These are phyloP conservation scores for Phoebastria nigripes DNA, from an alignment of 2,797 vertebrate species.

Conservation along the genomic window DNA sequence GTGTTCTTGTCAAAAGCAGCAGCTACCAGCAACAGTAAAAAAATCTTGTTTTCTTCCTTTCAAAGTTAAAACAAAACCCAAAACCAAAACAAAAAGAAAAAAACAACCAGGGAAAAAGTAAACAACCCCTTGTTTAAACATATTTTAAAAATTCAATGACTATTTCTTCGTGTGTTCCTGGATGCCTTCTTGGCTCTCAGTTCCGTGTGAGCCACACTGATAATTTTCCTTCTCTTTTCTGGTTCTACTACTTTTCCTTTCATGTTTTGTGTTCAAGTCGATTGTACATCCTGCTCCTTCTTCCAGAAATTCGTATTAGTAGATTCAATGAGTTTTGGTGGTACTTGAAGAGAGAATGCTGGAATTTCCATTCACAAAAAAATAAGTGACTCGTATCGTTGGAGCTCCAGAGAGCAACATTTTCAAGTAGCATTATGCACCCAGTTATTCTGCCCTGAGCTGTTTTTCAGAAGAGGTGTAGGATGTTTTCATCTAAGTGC, in stretches of 20 bases:
- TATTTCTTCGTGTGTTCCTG: neutral
- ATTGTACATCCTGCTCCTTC: neutral
- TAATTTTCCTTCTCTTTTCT: neutral
- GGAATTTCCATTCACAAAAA: neutral
- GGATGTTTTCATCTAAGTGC: neutral
- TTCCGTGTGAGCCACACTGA: neutral
- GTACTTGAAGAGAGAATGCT: neutral
- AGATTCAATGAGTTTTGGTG: neutral
- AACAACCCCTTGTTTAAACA: neutral
- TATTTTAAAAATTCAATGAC: neutral
- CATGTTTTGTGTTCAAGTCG: neutral
- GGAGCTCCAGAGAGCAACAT: neutral
- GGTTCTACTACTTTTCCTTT: neutral
- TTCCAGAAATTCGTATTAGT: neutral
- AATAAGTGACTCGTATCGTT: neutral
- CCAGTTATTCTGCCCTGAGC: neutral
- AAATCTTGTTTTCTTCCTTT: neutral
- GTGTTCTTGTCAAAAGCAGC: neutral
- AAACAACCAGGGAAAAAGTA: neutral
- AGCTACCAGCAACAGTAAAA: neutral
- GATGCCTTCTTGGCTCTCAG: neutral
- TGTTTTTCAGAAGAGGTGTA: neutral
- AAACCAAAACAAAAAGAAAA: neutral
- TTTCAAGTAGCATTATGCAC: neutral
- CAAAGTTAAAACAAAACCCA: neutral